These are phyloP conservation scores for Zaprionus lachaisei DNA, from an alignment of 1,140 invertebrate genomes.

Conservation along the genomic window DNA sequence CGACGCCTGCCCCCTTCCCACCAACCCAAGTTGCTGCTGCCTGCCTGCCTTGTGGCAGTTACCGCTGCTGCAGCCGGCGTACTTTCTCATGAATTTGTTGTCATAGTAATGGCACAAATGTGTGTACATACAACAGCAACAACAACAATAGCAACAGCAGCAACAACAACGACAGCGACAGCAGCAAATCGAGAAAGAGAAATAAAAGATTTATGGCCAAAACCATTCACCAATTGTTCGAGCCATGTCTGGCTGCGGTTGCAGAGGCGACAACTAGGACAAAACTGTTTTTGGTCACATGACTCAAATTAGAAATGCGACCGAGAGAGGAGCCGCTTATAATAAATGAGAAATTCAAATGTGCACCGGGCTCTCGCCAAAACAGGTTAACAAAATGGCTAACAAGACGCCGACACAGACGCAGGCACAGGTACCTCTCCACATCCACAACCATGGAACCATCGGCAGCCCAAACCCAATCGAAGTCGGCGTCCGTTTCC, in stretches of 20 bases:
- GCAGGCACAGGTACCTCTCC: constrained; percentile 7
- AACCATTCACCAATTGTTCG: constrained; percentile 77
- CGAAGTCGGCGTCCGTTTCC: constrained; percentile 24
- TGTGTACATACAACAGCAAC: constrained; percentile 41
- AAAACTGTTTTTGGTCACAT: constrained; percentile 82
- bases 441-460: not conserved
- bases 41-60: constrained; percentile 43
- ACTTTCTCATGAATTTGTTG: constrained; percentile 77
- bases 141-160: constrained; percentile 6
- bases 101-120: constrained; percentile 58
- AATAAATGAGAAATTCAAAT: constrained; percentile 81
- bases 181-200: constrained; percentile 44
- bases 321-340: constrained; percentile 38
- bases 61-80: constrained; percentile 38
- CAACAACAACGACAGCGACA: constrained; percentile 22
- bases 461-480: constrained; percentile 10
- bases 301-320: constrained; percentile 78
- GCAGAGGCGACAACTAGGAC: constrained; percentile 78
- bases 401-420: constrained; percentile 55
- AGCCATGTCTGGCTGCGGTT: constrained; percentile 31
- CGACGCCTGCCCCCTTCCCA: not conserved
- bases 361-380: constrained; percentile 47
- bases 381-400: constrained; percentile 72
- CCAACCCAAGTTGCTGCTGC: no score
- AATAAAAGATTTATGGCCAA: constrained; percentile 76